Evolutionary conservation across 2,888 invertebrate genomes (phyloP), one percentile per base, ranked within the genome.

Genomic region (Urechis unicinctus): DNA sequence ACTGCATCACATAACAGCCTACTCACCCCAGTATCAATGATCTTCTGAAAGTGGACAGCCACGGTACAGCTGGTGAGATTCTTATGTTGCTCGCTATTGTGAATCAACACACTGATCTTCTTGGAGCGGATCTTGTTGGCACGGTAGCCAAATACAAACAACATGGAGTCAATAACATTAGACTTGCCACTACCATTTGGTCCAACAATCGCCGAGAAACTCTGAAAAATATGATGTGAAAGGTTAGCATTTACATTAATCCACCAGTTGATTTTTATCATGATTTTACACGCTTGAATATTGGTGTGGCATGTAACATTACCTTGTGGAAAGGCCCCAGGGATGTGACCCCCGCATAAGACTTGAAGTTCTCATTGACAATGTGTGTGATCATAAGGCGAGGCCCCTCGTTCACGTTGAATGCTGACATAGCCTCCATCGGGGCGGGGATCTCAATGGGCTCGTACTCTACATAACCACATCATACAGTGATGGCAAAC

Each of bases 121-220:
- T 96, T 96, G 0, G 94, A 91, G 26, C 98, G 85, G 60, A 98
- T 94, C 80, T 94, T 96, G 47, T 87, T 85, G 0, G 97, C 94
- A 68, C 96, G 83, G 75, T 92, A 97, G 0, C 98, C 98, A 81
- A 98, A 98, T 0, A 99, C 98, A 82, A 99, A 98, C 61, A 99
- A 81, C 89, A 98, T 91, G 0, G 98, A 92, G 79, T 99, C 98
- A 67, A 98, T 98, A 0, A 97, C 94, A 77, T 99, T 98, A 68
- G 95, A 95, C 77, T 99, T 98, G 0, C 98, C 98, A 77, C 94
- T 96, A 26, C 98, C 98, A 79, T 98, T 99, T 0, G 98, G 97
- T 0, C 98, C 98, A 64, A 98, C 88, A 54, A 98, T 94, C 1
- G 95, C 86, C 4, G 96, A 92, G 49, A 66, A 64, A 46, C 64